These are phyloP conservation scores for Junonia oenone DNA, from an alignment of 2,888 invertebrate genomes.

Conservation along the genomic window DNA sequence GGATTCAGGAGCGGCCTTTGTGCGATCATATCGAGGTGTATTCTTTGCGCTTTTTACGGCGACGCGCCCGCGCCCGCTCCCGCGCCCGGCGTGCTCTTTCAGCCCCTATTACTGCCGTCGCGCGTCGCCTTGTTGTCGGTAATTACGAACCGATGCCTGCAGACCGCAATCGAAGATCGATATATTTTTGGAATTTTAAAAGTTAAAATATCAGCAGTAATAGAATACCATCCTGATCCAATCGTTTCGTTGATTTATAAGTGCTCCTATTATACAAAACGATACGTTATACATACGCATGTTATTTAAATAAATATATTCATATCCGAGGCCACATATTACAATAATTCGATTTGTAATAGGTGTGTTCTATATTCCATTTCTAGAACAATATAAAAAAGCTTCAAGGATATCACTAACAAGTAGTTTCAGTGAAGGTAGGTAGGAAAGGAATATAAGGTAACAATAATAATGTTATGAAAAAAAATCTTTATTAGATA, in stretches of 20 bases:
- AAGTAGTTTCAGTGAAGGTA: background rate
- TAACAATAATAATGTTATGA: no score
- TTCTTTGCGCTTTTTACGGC: slow-evolving; percentile 79
- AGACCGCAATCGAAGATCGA: slow-evolving; percentile 44
- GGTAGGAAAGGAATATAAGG: no score
- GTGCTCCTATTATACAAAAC: background rate
- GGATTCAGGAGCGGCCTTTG: slow-evolving; percentile 78
- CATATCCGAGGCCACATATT: background rate
- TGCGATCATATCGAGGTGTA: slow-evolving; percentile 80
- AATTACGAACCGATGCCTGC: slow-evolving; percentile 51
- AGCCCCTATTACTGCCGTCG: slow-evolving; percentile 59
- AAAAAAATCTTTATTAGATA: background rate
- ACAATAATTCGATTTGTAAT: background rate
- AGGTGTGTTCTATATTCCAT: background rate
- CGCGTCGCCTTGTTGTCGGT: slow-evolving; percentile 68
- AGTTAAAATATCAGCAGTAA: background rate
- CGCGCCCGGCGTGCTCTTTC: slow-evolving; percentile 57
- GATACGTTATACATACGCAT: background rate
- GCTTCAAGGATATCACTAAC: background rate
- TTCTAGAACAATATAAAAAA: background rate
- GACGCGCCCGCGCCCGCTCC: slow-evolving; percentile 38
- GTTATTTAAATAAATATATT: slow-evolving; percentile 2
- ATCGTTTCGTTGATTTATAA: background rate
- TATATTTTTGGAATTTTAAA: slow-evolving; percentile 9
- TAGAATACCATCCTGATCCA: background rate